phyloP scores from a whole-genome alignment of 2,888 invertebrate species.

The Lepas anatifera region DNA sequence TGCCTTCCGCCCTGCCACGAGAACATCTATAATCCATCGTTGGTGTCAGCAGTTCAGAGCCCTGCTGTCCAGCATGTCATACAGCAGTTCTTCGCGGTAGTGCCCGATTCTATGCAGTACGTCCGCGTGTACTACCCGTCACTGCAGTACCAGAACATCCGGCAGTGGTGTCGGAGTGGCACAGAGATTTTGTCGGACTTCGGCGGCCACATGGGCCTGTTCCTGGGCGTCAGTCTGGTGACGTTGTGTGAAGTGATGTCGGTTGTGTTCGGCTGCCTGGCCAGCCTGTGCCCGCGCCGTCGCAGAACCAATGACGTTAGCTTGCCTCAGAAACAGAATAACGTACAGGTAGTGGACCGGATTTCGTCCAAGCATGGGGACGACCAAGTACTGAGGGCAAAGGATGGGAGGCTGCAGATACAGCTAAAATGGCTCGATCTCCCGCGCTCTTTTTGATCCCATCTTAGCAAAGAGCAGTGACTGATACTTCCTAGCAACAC shows the following conservation, averaged over 20 bases:
- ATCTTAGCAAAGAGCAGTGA: too few species aligned
- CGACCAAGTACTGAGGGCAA: too few species aligned
- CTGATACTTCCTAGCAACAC: too few species aligned
- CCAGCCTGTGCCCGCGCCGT: too few species aligned
- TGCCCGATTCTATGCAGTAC: not conserved
- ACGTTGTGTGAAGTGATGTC: not conserved
- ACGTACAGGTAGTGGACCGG: too few species aligned
- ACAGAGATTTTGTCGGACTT: not conserved
- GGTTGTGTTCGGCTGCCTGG: not conserved
- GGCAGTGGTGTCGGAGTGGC: not conserved
- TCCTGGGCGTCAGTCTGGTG: not conserved
- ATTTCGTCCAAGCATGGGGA: too few species aligned
- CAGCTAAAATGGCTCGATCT: too few species aligned
- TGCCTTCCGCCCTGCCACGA: not conserved
- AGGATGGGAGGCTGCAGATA: too few species aligned
- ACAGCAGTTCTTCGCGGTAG: not conserved
- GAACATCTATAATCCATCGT: not conserved
- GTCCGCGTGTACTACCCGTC: not conserved
- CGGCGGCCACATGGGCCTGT: slow-evolving; percentile 2
- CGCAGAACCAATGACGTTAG: too few species aligned
- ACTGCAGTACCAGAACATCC: not conserved
- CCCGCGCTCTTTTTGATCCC: too few species aligned
- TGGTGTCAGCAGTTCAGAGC: not conserved
- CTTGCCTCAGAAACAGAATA: too few species aligned
- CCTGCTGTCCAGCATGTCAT: not conserved